phyloP scores from a whole-genome alignment of 2,797 vertebrate species.

The Emys orbicularis region DNA sequence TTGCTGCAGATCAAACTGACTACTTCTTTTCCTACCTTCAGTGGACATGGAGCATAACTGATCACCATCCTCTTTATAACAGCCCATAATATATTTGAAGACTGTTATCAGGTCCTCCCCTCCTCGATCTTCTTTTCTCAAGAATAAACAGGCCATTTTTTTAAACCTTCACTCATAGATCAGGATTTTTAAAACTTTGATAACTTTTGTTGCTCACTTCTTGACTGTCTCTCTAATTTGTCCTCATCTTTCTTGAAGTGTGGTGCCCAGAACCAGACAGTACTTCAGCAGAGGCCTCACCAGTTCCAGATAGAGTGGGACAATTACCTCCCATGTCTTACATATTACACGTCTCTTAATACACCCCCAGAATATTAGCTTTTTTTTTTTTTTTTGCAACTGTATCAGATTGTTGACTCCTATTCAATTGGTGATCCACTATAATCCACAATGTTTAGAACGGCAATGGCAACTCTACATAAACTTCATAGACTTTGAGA shows the following conservation, averaged over 20 bases:
- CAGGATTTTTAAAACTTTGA: neutral
- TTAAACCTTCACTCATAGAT: neutral
- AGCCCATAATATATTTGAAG: neutral
- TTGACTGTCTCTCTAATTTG: neutral
- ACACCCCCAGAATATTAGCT: neutral
- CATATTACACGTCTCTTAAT: neutral
- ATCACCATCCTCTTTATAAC: neutral
- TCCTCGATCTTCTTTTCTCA: neutral
- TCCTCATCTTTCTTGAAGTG: neutral
- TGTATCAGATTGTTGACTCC: neutral
- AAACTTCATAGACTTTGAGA: no score
- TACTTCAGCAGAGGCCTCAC: neutral
- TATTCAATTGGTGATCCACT: no score
- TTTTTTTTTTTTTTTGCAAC: neutral
- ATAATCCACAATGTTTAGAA: no score
- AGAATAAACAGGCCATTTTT: neutral
- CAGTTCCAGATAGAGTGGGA: neutral
- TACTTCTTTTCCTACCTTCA: neutral
- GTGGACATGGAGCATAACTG: neutral
- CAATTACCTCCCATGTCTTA: neutral
- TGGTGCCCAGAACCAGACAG: neutral
- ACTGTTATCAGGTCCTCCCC: neutral
- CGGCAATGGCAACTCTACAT: no score
- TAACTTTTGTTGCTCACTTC: neutral
- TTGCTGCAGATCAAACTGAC: neutral